Evolutionary conservation across 2,797 vertebrate genomes (phyloP), one percentile per base, ranked within the genome.

Genomic region (Hephaestus fuliginosus): DNA sequence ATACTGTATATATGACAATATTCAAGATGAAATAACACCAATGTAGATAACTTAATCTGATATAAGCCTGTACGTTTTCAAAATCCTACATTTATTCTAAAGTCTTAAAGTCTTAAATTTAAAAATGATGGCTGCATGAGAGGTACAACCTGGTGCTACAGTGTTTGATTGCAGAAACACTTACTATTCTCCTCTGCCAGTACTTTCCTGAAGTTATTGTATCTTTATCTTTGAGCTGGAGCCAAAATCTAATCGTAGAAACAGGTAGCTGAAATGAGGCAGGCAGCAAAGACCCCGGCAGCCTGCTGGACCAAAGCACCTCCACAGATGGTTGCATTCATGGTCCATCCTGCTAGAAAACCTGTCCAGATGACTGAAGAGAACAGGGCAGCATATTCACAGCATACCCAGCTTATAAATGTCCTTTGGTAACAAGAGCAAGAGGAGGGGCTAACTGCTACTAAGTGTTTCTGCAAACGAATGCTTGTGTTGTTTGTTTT

Each of bases 331-430:
- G 28, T 63, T 61, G 46, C 41, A 61, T 48, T 68, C n/a, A 41
- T 43, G 33, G 18, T 64, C 58, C 4, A 44, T 46, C 56, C 51
- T 65, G 43, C 52, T 33, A 30, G 7, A 15, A 56, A 58, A 43
- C 14, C 33, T 56, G 13, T 66, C 58, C 55, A 65, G 20, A 66
- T 51, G 53, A 70, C 12, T 69, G 71, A 60, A 43, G 22, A 73
- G n/a, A 43, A 63, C 52, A 36, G 25, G 51, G 51, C 4, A 72
- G 15, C 3, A 1, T 22, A 60, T 36, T 28, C 67, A 69, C 70
- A 48, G 14, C 33, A 41, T n/a, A 62, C 57, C 25, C 49, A 53
- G 9, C 17, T 64, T 56, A n/a, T 58, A 64, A 66, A 70, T 68
- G 33, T 44, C 30, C 43, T 41, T 28, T 1, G 3, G 25, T 33